Percentiles rank a stretch among this genome's conserved stretches.
Conservation (phyloP, 2,797 vertebrate genomes). For the Phaenicophaeus curvirostris region DNA sequence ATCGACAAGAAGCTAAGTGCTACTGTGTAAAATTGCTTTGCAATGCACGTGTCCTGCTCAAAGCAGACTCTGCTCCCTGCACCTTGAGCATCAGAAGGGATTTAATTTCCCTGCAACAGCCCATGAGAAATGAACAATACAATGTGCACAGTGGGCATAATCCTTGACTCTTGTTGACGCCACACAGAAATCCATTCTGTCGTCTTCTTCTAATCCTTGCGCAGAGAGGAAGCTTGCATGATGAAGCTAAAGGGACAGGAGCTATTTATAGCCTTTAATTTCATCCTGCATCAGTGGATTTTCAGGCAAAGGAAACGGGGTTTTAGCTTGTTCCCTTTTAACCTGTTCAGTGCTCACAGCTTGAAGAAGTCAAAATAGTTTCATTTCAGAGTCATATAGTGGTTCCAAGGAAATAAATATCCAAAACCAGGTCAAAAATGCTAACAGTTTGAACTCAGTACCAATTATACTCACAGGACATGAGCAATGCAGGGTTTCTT, state of each 20-base stretch:
- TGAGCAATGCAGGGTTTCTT: background rate
- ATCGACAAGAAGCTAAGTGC: background rate
- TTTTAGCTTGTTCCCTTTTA: slow-evolving; percentile 69
- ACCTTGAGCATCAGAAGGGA: slow-evolving; percentile 68
- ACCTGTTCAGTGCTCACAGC: slow-evolving; percentile 68
- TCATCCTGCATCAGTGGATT: slow-evolving; percentile 75
- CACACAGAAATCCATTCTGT: slow-evolving; percentile 80
- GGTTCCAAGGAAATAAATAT: slow-evolving; percentile 34
- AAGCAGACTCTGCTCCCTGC: slow-evolving; percentile 35
- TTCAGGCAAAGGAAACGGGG: slow-evolving; percentile 64
- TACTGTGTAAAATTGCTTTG: slow-evolving; percentile 49
- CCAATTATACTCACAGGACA: background rate
- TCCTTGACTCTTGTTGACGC: slow-evolving; percentile 80
- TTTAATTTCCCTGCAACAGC: slow-evolving; percentile 63
- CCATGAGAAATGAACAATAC: slow-evolving; percentile 68
- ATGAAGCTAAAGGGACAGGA: slow-evolving; percentile 78
- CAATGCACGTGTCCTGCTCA: slow-evolving; percentile 11
- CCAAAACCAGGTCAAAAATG: background rate
- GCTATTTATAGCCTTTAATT: slow-evolving; percentile 82
- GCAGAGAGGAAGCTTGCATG: slow-evolving; percentile 72
- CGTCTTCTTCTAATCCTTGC: slow-evolving; percentile 79
- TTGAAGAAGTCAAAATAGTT: slow-evolving; percentile 53
- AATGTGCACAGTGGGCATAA: slow-evolving; percentile 71
- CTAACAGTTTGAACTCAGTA: background rate
- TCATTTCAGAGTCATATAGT: slow-evolving; percentile 35